Base-by-base conservation (phyloP, 2,797 vertebrate genomes). In the Sylvia borin region DNA sequence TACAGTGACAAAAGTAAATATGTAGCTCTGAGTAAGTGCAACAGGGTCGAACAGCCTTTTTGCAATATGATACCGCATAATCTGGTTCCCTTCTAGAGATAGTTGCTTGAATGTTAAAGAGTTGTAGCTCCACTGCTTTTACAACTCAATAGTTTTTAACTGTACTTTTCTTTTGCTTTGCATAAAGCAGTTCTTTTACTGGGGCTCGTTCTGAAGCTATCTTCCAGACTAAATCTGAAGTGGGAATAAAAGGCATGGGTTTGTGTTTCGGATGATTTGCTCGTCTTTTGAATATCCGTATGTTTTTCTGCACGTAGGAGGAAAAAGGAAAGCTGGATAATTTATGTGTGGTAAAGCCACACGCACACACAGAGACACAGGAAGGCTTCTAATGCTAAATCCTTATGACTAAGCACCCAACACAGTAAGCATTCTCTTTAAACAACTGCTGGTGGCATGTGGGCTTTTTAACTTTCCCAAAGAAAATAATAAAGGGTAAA, bases 1-100 rank as follows among this genome's bases (percentile, higher is more conserved):
- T 75, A 88, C 62, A 81, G 92, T 86, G 95, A 96, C 95, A 96
- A 96, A 96, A 97, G 95, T 96, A 95, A 95, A 96, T 94, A 95
- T 18, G 84, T 85, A 88, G 84, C 74, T 93, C 88, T 43, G 66
- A 92, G 84, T 80, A 84, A 95, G 86, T 8, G 89, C 91, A 93
- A 83, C 70, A 89, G 94, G 91, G 93, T 90, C 47, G 91, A 96
- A 90, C 93, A 95, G 92, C 90, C 82, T 94, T 95, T 94, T 85
- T 96, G 95, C 96, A 96, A 95, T 94, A 93, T 82, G 93, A 97
- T 94, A 94, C 95, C 8, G 1, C 92, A 67, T 94, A 92, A 96
- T 92, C 73, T 86, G 82, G 92, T 97, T 95, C 91, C 92, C 87
- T 93, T 94, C 90, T 53, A 96, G 85, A 94, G 88, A 92, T 75